A percentile compares a stretch with the other conserved stretches of the same genome.
phyloP scores from a whole-genome alignment of 2,888 invertebrate genomes.

The Aleiodes testaceus region DNA sequence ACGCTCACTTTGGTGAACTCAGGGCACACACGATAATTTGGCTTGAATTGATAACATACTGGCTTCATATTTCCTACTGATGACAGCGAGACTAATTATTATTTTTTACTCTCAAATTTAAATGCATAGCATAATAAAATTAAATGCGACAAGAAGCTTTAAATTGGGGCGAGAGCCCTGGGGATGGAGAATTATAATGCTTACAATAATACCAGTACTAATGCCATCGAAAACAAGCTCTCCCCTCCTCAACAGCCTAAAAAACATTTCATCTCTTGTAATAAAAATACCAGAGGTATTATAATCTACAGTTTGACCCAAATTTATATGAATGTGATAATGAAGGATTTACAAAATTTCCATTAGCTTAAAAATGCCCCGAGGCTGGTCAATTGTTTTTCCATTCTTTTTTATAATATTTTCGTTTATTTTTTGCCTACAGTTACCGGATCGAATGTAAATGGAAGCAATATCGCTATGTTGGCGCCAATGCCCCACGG shows the following conservation, averaged over 20 bases:
- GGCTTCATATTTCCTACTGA: too few species aligned
- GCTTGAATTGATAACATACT: conserved; percentile 16
- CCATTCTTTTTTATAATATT: conserved; percentile 11
- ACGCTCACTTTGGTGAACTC: conserved; percentile 12
- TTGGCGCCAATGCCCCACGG: conserved; percentile 67
- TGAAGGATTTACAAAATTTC: conserved; percentile 2
- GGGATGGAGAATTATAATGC: conserved; percentile 65
- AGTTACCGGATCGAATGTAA: conserved; percentile 58
- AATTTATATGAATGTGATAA: conserved; percentile 4
- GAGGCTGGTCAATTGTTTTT: not conserved
- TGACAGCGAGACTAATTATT: too few species aligned
- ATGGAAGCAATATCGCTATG: conserved; percentile 69
- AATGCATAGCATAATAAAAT: conserved; percentile 55
- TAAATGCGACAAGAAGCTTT: conserved; percentile 57
- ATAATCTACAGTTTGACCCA: not conserved
- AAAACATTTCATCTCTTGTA: conserved; percentile 20
- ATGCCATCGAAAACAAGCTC: conserved; percentile 65
- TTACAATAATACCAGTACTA: conserved; percentile 69
- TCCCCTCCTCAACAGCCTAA: conserved; percentile 35
- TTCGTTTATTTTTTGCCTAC: conserved; percentile 24
- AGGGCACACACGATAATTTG: conserved; percentile 17
- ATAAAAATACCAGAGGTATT: not conserved
- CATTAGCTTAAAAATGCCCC: conserved; percentile 34
- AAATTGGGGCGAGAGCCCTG: conserved; percentile 36
- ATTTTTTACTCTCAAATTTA: too few species aligned